Percentiles rank a stretch among this genome's conserved stretches.
Evolutionary conservation across 1,140 invertebrate species (phyloP).

Genomic region (Bombyx mori): ASM3026992v2 NC_085112.1:76001-76500

Average conservation of each 20-base stretch:
- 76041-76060: too few species aligned
- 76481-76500: too few species aligned
- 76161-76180: constrained; percentile 67
- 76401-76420: background rate
- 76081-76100: too few species aligned
- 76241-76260: constrained; percentile 53
- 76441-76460: background rate
- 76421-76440: too few species aligned
- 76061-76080: too few species aligned
- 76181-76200: constrained; percentile 57
- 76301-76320: background rate
- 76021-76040: too few species aligned
- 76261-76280: constrained; percentile 59
- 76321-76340: background rate
- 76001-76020: too few species aligned
- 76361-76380: too few species aligned
- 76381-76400: background rate
- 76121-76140: too few species aligned
- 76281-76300: constrained; percentile 38
- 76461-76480: background rate
- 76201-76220: constrained; percentile 57
- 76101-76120: too few species aligned
- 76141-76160: background rate
- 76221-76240: constrained; percentile 63
- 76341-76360: background rate